phyloP scores from a whole-genome alignment of 1,140 invertebrate species.

The Periplaneta americana region DNA sequence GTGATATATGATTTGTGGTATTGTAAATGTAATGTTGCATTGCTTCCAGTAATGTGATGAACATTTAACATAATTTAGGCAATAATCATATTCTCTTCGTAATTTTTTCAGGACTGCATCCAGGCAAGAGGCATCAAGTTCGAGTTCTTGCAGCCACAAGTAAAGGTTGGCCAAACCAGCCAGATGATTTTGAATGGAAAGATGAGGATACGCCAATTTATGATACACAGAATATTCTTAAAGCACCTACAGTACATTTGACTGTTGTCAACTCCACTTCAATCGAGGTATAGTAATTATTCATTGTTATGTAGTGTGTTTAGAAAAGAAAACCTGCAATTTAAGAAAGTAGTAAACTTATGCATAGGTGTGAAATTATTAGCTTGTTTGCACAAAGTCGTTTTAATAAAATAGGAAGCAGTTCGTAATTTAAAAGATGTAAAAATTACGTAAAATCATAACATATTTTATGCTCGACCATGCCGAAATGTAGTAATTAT shows the following conservation, averaged over 20 bases:
- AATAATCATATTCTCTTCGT: neutral
- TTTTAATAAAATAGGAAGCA: no score
- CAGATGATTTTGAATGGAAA: slow-evolving; percentile 46
- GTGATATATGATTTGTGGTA: no score
- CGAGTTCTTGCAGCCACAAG: slow-evolving; percentile 48
- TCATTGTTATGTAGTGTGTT: neutral
- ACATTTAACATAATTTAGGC: neutral
- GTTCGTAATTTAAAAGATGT: no score
- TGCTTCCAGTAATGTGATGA: no score
- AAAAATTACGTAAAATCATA: no score
- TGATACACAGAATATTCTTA: slow-evolving; percentile 22
- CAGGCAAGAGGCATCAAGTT: slow-evolving; percentile 50
- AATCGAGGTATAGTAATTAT: slow-evolving; percentile 36
- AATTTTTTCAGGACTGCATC: slow-evolving; percentile 30
- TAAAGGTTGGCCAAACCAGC: slow-evolving; percentile 42
- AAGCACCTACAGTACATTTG: slow-evolving; percentile 37
- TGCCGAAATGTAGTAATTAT: no score
- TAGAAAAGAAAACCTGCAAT: neutral
- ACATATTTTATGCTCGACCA: no score
- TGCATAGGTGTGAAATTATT: no score
- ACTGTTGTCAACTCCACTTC: slow-evolving; percentile 38
- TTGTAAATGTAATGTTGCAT: no score
- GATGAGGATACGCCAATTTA: slow-evolving; percentile 40
- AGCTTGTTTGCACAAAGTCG: no score
- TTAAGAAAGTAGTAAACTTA: no score